A percentile compares a stretch with the other conserved stretches of the same genome.
These are phyloP conservation scores for Saguinus imperator DNA, from an alignment of 2,113 vertebrate species.

Conservation along the genomic window DNA sequence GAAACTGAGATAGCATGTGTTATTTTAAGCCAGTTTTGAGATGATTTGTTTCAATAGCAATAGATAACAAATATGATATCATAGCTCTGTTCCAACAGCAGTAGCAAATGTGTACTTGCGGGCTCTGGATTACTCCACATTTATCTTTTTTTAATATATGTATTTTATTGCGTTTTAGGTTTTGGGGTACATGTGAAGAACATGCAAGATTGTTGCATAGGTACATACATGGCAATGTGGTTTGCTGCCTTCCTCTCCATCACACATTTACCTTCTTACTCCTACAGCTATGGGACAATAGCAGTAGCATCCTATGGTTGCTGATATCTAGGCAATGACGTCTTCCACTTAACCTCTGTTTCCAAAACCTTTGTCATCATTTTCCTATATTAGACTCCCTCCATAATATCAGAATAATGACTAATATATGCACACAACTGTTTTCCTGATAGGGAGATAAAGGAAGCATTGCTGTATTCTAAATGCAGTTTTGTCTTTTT, in stretches of 20 bases:
- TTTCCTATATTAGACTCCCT: background rate
- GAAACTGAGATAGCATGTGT: background rate
- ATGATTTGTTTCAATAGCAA: background rate
- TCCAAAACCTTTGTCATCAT: background rate
- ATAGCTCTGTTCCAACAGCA: background rate
- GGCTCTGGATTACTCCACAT: background rate
- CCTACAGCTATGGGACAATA: background rate
- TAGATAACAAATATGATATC: background rate
- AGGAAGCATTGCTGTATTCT: background rate
- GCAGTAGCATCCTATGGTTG: background rate
- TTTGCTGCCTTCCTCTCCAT: too few relatives aligned
- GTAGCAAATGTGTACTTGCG: background rate
- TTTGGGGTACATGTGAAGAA: too few relatives aligned
- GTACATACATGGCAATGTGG: too few relatives aligned
- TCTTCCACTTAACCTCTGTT: background rate
- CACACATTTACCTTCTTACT: background rate
- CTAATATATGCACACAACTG: background rate
- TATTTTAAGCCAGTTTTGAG: slow-evolving; percentile 35
- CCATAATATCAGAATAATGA: background rate
- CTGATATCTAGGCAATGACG: background rate
- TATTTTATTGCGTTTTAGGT: too few relatives aligned
- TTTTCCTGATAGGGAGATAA: background rate
- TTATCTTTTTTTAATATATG: too few relatives aligned
- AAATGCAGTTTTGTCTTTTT: background rate
- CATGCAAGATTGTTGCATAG: too few relatives aligned